Evolutionary conservation across 2,113 vertebrate genomes (phyloP).

Genomic region (Eretmochelys imbricata): DNA sequence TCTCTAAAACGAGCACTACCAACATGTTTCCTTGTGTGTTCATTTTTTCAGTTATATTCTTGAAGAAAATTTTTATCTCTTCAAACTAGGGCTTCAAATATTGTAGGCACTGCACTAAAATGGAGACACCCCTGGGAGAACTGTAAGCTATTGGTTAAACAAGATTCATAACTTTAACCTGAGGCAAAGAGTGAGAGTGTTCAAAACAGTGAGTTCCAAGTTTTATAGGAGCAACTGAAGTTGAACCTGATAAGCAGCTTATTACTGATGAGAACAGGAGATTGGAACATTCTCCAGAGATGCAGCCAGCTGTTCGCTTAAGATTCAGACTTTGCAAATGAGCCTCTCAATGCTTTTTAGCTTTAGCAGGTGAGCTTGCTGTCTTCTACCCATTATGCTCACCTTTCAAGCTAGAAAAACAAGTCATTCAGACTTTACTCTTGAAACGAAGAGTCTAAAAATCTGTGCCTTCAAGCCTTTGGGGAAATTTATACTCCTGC

Average conservation of each 20-base stretch:
- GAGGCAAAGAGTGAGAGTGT: background rate
- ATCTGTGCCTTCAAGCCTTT: background rate
- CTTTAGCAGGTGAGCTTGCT: background rate
- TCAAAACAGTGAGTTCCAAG: background rate
- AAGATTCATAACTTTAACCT: background rate
- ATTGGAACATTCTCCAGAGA: background rate
- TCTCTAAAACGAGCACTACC: background rate
- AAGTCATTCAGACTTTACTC: background rate
- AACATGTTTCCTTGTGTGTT: accelerated
- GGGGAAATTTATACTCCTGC: background rate
- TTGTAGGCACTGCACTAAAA: background rate
- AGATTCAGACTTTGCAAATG: background rate
- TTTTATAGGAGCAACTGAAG: background rate
- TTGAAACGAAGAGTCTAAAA: background rate
- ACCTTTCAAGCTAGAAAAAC: background rate
- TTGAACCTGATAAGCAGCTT: background rate
- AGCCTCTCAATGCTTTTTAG: accelerated
- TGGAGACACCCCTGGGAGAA: background rate
- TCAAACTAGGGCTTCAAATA: background rate
- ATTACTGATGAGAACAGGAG: background rate
- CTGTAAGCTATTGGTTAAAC: background rate
- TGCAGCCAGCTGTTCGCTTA: accelerated
- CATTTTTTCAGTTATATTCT: background rate
- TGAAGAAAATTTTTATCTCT: background rate
- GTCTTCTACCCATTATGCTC: accelerated